Base-by-base conservation (phyloP, 1,140 invertebrate species). In the Aporrectodea caliginosa region DNA sequence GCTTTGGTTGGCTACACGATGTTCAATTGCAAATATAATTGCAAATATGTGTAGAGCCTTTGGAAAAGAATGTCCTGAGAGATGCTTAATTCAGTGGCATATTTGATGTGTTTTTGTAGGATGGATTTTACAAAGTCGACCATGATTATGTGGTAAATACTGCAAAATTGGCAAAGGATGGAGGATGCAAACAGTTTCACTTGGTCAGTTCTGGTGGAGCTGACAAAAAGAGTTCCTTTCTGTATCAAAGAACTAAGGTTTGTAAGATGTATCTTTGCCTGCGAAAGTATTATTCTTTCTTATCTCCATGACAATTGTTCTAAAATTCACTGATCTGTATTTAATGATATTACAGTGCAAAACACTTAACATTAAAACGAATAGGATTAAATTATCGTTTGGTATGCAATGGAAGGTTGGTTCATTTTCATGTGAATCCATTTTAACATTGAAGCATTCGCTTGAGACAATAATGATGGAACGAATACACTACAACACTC, bases 91-190 rank as follows among this genome's bases (percentile, higher is more conserved):
- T 29, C 68, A 12, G 22, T 14, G 27, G 31, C n/a, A 77, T 14
- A 30, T 69, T 1, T 74, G 33, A 6, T 43, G 16, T 72, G 27
- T 31, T 72, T 16, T 78, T 83, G 34, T 82, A 89, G 88, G 83
- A 89, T 77, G 90, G 90, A 1, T 91, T 91, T 84, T 86, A 89
- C 34, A 87, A 86, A 81, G 90, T 91, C 0, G 91, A 91, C 83
- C 87, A 90, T 84, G 90, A 91, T 80, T 91, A 91, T 85, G 90
- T 91, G 1, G 75, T 90, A 29, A 84, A 87, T 34, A 79, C 89
- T 29, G 90, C 90, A 30, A 87, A 89, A 75, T 43, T 90, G 16
- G 88, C 90, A 0, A 90, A 90, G 80, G 83, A 85, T 69, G 84
- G 83, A 69, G 90, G 89, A 2, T 89, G 88, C 80, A 85, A 88